Conservation (phyloP, 2,113 vertebrate genomes). For the Pedionomus torquatus region DNA sequence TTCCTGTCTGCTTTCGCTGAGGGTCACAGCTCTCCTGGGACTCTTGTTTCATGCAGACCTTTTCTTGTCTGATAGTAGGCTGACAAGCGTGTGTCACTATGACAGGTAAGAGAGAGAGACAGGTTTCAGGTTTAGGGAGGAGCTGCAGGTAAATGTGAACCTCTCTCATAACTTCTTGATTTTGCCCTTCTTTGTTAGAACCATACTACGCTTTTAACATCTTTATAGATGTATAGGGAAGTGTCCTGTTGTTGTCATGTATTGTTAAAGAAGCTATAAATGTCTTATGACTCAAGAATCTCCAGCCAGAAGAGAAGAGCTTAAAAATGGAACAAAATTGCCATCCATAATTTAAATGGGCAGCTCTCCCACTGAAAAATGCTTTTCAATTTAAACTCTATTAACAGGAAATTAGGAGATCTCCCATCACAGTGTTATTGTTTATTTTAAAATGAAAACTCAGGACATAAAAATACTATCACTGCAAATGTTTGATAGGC, state of each 20-base stretch:
- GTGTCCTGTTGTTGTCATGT: neutral
- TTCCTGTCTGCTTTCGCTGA: neutral
- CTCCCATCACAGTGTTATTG: conserved; percentile 26
- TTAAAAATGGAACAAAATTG: conserved; percentile 44
- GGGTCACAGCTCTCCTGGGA: neutral
- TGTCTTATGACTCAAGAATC: neutral
- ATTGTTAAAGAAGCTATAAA: conserved; percentile 30
- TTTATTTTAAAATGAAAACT: conserved; percentile 54
- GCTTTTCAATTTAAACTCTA: conserved; percentile 61
- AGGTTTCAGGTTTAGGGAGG: neutral
- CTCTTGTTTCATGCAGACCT: neutral
- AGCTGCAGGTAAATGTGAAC: neutral
- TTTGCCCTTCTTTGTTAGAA: neutral
- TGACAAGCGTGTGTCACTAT: neutral
- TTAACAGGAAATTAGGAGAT: conserved; percentile 61
- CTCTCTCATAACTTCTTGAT: neutral
- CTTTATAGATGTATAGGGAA: neutral
- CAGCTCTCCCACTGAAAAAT: conserved; percentile 37
- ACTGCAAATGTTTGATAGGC: neutral
- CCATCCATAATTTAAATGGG: conserved; percentile 48
- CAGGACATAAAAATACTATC: conserved; percentile 42
- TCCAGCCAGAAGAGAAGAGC: conserved; percentile 18
- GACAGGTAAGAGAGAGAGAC: fast-evolving
- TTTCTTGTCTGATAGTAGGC: neutral
- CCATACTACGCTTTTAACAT: neutral